Conservation (phyloP, 2,888 invertebrate species). For the Amblyjoppa proteus region DNA sequence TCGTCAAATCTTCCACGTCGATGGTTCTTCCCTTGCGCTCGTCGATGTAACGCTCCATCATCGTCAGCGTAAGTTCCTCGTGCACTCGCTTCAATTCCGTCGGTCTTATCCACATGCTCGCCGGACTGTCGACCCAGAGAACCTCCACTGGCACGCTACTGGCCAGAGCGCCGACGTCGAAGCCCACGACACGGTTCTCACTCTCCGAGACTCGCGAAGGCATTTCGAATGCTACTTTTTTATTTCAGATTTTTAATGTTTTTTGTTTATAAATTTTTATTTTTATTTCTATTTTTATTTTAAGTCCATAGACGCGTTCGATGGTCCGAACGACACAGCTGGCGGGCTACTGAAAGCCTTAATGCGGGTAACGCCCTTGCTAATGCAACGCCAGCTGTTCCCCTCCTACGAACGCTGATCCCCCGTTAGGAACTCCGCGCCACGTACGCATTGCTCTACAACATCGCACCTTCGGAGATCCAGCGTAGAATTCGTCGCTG, state of each 20-base stretch:
- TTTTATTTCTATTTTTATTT: background rate
- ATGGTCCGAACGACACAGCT: background rate
- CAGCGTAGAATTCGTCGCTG: background rate
- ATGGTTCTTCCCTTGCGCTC: constrained; percentile 4
- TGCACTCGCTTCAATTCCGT: background rate
- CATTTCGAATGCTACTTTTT: constrained; percentile 20
- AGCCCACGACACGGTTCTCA: constrained; percentile 22
- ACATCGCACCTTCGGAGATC: background rate
- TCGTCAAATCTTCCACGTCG: constrained; percentile 4
- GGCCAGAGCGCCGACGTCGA: constrained; percentile 19
- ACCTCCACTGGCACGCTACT: constrained; percentile 32
- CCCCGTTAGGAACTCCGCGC: background rate
- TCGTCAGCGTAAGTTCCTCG: background rate
- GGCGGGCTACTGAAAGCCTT: constrained; percentile 3
- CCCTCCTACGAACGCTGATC: background rate
- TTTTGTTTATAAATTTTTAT: background rate
- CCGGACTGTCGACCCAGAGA: constrained; percentile 41
- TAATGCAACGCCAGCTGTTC: constrained; percentile 1
- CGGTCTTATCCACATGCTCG: constrained; percentile 60
- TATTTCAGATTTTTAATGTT: background rate
- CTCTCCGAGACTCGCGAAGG: constrained; percentile 9
- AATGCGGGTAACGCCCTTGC: background rate
- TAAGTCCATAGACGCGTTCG: background rate
- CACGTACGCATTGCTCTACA: background rate
- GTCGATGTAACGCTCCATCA: constrained; percentile 45